Evolutionary conservation across 2,888 invertebrate species (phyloP).

Genomic region (Latrodectus hesperus): DNA sequence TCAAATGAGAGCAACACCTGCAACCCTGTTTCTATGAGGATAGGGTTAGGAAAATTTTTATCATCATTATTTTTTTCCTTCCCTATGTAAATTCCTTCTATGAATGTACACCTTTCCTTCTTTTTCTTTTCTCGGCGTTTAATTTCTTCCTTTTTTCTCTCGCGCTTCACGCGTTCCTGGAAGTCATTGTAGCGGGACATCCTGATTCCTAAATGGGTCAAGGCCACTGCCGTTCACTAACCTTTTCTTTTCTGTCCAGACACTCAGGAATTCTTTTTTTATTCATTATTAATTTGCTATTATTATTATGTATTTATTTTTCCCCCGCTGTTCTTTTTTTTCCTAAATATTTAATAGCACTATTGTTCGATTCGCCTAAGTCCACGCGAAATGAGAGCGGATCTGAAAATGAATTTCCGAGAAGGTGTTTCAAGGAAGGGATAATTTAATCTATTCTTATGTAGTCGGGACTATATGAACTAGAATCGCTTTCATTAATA

Average conservation of each 20-base stretch:
- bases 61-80: neutral
- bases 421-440: neutral
- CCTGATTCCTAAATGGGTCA: slow-evolving; percentile 33
- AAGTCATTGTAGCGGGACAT: slow-evolving; percentile 32
- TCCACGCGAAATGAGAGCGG: neutral
- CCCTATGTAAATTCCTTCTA: slow-evolving; percentile 12
- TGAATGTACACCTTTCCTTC: neutral
- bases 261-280: neutral
- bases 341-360: neutral
- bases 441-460: neutral
- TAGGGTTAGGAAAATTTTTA: neutral
- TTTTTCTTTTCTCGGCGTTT: neutral
- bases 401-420: neutral
- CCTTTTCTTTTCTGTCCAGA: slow-evolving; percentile 8
- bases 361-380: neutral
- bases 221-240: slow-evolving; percentile 58
- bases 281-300: neutral
- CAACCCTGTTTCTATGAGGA: slow-evolving; percentile 22
- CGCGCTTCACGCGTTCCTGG: slow-evolving; percentile 45
- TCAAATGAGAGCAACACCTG: slow-evolving; percentile 28
- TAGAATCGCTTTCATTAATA: no score
- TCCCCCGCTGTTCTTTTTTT: neutral
- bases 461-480: no score
- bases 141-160: slow-evolving; percentile 9
- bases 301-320: neutral